A percentile compares a stretch with the other conserved stretches of the same genome.
These are phyloP conservation scores for Pseudomyrmex pallidus DNA, from an alignment of 1,140 invertebrate genomes.

Conservation along the genomic window DNA sequence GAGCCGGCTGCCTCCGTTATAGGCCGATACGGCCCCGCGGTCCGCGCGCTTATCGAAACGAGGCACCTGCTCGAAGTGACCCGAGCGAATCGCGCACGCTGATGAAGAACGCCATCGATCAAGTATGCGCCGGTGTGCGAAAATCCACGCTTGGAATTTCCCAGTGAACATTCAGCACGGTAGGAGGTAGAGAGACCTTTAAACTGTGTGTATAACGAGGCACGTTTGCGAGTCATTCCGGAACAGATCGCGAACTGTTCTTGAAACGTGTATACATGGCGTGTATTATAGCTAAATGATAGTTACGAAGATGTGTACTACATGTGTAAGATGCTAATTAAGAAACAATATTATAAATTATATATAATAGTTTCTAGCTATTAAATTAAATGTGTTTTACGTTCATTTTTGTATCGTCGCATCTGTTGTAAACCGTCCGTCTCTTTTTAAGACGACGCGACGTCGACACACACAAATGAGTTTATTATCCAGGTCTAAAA, in stretches of 20 bases:
- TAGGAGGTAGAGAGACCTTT: constrained; percentile 34
- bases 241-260: neutral
- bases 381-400: too few relatives aligned
- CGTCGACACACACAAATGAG: neutral
- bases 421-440: too few relatives aligned
- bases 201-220: neutral
- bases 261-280: neutral
- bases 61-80: constrained; percentile 49
- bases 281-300: too few relatives aligned
- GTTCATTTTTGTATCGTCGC: too few relatives aligned
- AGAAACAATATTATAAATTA: too few relatives aligned
- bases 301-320: too few relatives aligned
- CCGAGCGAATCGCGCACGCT: constrained; percentile 19
- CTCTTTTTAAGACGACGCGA: too few relatives aligned
- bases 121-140: constrained; percentile 48
- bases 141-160: constrained; percentile 50
- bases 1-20: constrained; percentile 41
- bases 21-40: constrained; percentile 10
- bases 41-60: constrained; percentile 26
- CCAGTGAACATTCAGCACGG: constrained; percentile 27
- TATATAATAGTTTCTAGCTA: too few relatives aligned
- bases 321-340: too few relatives aligned
- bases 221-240: neutral
- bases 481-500: neutral
- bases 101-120: constrained; percentile 45